Evolutionary conservation across 2,888 invertebrate genomes (phyloP).

Genomic region (Cosmia pyralina): DNA sequence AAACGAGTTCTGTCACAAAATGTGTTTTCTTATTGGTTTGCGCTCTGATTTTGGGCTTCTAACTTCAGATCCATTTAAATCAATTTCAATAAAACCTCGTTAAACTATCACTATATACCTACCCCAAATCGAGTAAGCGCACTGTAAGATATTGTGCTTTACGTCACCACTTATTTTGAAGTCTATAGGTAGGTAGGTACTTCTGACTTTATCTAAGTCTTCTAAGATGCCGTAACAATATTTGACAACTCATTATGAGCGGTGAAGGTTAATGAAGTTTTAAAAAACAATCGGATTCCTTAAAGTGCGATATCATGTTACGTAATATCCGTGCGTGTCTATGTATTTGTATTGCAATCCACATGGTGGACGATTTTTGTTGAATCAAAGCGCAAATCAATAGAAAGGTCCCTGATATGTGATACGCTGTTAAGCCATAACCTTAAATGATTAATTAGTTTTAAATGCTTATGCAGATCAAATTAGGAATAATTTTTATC

Average conservation of each 20-base stretch:
- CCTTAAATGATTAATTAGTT: conserved; percentile 70
- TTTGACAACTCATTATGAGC: background rate
- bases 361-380: background rate
- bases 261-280: conserved; percentile 45
- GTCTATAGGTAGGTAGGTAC: background rate
- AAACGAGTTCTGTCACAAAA: conserved; percentile 52
- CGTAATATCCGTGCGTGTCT: background rate
- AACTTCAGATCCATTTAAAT: background rate
- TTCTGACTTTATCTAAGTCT: background rate
- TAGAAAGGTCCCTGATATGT: conserved; percentile 62
- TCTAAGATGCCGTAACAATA: conserved; percentile 1
- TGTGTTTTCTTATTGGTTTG: conserved; percentile 58
- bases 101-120: background rate
- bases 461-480: conserved; percentile 77
- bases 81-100: background rate
- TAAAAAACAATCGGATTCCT: conserved; percentile 18
- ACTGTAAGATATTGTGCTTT: too few species aligned
- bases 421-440: conserved; percentile 80
- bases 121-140: background rate
- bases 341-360: conserved; percentile 4
- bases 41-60: conserved; percentile 45
- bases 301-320: conserved; percentile 14
- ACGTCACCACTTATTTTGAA: background rate
- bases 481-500: conserved; percentile 69
- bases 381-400: conserved; percentile 56